A percentile compares a stretch with the other conserved stretches of the same genome.
phyloP scores from a whole-genome alignment of 2,888 invertebrate species.

The Brachycybe producta region DNA sequence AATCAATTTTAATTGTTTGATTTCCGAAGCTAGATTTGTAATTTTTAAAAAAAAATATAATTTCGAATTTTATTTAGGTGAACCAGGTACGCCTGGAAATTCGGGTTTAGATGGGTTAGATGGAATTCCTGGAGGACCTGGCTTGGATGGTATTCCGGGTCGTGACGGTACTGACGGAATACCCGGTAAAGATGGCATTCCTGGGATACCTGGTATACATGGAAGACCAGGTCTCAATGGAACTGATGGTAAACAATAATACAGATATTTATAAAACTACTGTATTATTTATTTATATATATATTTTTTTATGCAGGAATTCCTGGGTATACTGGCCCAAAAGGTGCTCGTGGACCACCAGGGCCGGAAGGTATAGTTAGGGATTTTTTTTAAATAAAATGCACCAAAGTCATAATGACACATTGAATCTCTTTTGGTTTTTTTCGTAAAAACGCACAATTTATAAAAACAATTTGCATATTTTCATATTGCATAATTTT shows the following conservation, averaged over 20 bases:
- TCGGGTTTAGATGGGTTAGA: slow-evolving; percentile 71
- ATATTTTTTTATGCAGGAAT: slow-evolving; percentile 41
- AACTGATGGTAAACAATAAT: slow-evolving; percentile 42
- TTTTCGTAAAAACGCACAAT: no score
- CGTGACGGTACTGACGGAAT: slow-evolving; percentile 68
- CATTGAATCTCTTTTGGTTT: no score
- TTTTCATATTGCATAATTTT: no score
- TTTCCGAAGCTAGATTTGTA: no score
- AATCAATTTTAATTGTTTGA: no score
- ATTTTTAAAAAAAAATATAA: no score
- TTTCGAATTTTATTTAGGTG: no score
- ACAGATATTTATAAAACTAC: not conserved
- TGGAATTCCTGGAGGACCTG: slow-evolving; percentile 81
- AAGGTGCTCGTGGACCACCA: not conserved
- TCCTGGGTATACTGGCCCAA: slow-evolving; percentile 38
- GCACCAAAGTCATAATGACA: not conserved
- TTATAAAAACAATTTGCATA: no score
- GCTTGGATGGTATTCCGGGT: slow-evolving; percentile 66
- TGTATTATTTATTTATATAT: not conserved
- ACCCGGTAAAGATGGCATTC: slow-evolving; percentile 56
- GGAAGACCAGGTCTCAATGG: slow-evolving; percentile 46
- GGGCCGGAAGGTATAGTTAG: slow-evolving; percentile 17
- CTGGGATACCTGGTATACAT: slow-evolving; percentile 32
- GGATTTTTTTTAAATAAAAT: not conserved
- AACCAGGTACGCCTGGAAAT: no score